Conservation (phyloP, 1,140 invertebrate genomes). For the Trichoplusia ni region DNA sequence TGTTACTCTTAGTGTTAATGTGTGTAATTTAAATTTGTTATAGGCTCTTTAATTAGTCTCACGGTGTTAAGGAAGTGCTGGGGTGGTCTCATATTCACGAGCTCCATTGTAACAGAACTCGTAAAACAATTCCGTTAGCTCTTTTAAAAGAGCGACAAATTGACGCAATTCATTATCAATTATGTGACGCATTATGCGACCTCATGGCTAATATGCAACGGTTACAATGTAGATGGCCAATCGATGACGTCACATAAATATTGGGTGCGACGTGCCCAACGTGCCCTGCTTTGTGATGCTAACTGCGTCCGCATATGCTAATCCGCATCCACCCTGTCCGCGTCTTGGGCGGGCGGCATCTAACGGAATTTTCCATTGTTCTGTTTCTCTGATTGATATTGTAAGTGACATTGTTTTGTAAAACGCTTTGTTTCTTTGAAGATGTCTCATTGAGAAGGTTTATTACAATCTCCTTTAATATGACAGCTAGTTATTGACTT, state of each 20-base stretch:
- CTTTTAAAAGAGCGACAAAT: background rate
- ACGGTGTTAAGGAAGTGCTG: background rate
- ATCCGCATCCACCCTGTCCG: conserved; percentile 43
- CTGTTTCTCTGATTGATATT: conserved; percentile 19
- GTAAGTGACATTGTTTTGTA: conserved; percentile 1
- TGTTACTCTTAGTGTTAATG: too few species aligned
- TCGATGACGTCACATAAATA: conserved; percentile 56
- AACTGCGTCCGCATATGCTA: conserved; percentile 55
- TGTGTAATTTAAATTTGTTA: too few species aligned
- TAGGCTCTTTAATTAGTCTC: background rate
- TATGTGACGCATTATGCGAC: conserved; percentile 3
- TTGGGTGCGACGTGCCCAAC: conserved; percentile 32
- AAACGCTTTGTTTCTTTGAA: conserved; percentile 1
- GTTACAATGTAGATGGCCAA: conserved; percentile 34
- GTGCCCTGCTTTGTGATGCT: conserved; percentile 51
- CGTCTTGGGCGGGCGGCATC: conserved; percentile 40
- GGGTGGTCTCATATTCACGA: background rate
- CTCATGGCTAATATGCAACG: conserved; percentile 7
- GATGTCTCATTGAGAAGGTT: background rate
- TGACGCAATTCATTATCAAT: background rate
- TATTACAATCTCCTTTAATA: too few species aligned
- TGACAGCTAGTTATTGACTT: too few species aligned
- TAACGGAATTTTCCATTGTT: conserved; percentile 23
- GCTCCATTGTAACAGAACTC: background rate
- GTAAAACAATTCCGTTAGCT: conserved; percentile 7